Evolutionary conservation across 2,113 vertebrate genomes (phyloP), one percentile per base, ranked within the genome.

Genomic region (Tor tambroides): DNA sequence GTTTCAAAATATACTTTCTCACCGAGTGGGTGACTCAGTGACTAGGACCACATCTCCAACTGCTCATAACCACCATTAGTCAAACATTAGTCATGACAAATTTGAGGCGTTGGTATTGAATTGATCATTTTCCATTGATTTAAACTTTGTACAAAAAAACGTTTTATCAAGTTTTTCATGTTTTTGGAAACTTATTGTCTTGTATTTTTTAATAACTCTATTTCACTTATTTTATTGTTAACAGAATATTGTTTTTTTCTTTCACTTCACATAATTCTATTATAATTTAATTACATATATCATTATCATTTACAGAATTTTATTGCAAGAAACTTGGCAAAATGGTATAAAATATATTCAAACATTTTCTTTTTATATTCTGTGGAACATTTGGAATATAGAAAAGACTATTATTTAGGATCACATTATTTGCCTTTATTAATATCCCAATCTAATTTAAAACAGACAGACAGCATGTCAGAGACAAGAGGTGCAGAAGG

Each of bases 31-130:
- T 93, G 94, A 94, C 72, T 94, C 93, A 93, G 32, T 3, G 41
- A 56, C 84, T 80, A 78, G 56, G 54, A 80, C 76, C 54, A 76
- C 9, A 90, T 83, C 78, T 87, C 86, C 80, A 43, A 46, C 49
- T 19, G 72, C 90, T 88, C 78, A 19, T 26, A 74, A 83, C 81
- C 83, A 74, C 81, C 86, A 89, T 94, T 93, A 92, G 91, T 95
- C 94, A 94, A 93, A 93, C 91, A 90, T 94, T 91, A 93, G 91
- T 94, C 94, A 94, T 90, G 59, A 84, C 6, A 32, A 30, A 87
- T 80, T 88, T 84, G 79, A 89, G 76, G 46, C 88, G 46, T 54
- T 71, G 43, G 5, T 23, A 71, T 71, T 71, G 43, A 83, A 71
- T 67, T 28, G 26, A 30, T 7, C 2, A 63, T 81, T 65, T 65